These are phyloP conservation scores for Pedicia rivosa DNA, from an alignment of 2,888 invertebrate genomes.

Conservation along the genomic window DNA sequence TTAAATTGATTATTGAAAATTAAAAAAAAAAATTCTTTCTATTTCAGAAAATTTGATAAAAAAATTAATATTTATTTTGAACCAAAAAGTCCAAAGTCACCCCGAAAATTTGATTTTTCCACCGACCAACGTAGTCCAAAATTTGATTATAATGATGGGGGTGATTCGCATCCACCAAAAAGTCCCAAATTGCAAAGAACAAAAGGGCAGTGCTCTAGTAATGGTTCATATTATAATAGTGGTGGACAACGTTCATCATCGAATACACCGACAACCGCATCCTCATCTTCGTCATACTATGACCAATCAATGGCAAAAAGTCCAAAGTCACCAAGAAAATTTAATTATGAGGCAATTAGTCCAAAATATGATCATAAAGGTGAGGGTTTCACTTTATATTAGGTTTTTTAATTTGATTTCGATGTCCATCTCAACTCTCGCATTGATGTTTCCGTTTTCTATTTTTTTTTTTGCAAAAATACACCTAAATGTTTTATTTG, in stretches of 20 bases:
- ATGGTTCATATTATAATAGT: neutral
- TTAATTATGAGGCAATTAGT: constrained; percentile 36
- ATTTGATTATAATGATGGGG: constrained; percentile 16
- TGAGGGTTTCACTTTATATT: constrained; percentile 3
- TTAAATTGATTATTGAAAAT: no score
- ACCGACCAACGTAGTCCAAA: constrained; percentile 13
- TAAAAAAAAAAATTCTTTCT: no score
- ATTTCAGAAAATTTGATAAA: constrained; percentile 6
- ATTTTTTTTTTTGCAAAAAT: no score
- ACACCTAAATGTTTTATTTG: no score
- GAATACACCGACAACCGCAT: no score
- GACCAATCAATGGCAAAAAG: constrained; percentile 26
- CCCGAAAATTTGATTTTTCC: constrained; percentile 3
- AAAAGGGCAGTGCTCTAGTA: no score
- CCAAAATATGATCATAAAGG: constrained; percentile 17
- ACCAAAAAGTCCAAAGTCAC: constrained; percentile 6
- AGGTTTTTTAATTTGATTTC: no score
- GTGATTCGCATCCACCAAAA: constrained; percentile 24
- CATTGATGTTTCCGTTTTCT: no score
- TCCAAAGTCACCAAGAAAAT: constrained; percentile 41
- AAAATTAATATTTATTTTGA: constrained; percentile 4
- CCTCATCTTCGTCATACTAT: no score
- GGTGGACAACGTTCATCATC: no score
- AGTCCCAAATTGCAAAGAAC: constrained; percentile 31
- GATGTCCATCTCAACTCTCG: no score